A percentile compares a stretch with the other conserved stretches of the same genome.
Evolutionary conservation across 2,888 invertebrate species (phyloP).

Genomic region (Monochamus alternatus): DNA sequence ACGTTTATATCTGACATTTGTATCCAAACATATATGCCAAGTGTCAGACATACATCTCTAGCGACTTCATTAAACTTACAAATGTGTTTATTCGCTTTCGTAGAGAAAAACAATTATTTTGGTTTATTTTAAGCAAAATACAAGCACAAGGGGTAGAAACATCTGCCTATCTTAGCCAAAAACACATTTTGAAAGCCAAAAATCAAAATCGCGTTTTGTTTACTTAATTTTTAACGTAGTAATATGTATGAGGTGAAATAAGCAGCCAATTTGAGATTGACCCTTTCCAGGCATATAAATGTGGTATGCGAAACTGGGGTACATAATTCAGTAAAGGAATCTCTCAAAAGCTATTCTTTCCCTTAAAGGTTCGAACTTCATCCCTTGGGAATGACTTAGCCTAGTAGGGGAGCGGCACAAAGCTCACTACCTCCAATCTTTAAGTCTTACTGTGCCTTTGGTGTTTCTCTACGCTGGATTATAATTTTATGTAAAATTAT

Average conservation of each 20-base stretch:
- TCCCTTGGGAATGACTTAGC: slow-evolving; percentile 56
- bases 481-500: not conserved
- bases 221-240: too few species aligned
- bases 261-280: slow-evolving; percentile 57
- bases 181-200: too few species aligned
- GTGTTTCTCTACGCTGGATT: not conserved
- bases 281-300: slow-evolving; percentile 59
- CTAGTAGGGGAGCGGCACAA: slow-evolving; percentile 56
- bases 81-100: too few species aligned
- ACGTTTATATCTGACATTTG: too few species aligned
- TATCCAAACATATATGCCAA: too few species aligned
- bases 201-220: too few species aligned
- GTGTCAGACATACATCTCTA: too few species aligned
- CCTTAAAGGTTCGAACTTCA: slow-evolving; percentile 51
- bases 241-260: slow-evolving; percentile 53
- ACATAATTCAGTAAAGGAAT: slow-evolving; percentile 58
- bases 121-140: too few species aligned
- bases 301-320: slow-evolving; percentile 57
- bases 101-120: too few species aligned
- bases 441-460: not conserved
- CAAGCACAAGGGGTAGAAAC: too few species aligned
- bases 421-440: slow-evolving; percentile 23
- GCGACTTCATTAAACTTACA: too few species aligned
- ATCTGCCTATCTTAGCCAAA: too few species aligned
- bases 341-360: slow-evolving; percentile 52